Evolutionary conservation across 2,113 vertebrate genomes (phyloP).

Genomic region (Anolis carolinensis): DNA sequence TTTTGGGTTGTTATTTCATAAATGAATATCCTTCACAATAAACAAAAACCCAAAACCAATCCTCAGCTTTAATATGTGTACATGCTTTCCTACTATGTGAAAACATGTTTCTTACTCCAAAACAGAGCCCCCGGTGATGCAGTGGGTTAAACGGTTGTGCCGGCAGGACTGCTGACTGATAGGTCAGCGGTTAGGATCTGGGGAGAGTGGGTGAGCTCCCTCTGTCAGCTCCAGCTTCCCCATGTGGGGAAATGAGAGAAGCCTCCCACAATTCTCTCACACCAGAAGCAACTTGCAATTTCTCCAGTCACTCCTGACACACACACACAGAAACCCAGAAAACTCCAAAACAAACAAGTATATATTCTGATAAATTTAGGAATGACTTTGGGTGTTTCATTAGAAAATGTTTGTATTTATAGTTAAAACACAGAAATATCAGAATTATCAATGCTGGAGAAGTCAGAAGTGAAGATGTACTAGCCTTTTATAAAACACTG

Average conservation of each 20-base stretch:
- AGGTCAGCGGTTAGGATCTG: no score
- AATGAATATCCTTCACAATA: background rate
- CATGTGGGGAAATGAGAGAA: no score
- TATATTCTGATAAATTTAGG: background rate
- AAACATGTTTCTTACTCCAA: background rate
- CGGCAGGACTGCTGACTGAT: no score
- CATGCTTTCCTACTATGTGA: background rate
- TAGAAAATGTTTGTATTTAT: background rate
- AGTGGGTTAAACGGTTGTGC: no score
- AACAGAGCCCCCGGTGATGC: no score
- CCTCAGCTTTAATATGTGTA: background rate
- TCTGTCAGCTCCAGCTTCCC: no score
- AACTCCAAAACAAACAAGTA: background rate
- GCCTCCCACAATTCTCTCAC: no score
- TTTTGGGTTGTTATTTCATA: slow-evolving; percentile 1
- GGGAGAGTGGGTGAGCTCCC: no score
- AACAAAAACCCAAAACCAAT: background rate
- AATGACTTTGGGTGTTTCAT: background rate
- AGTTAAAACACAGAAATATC: background rate
- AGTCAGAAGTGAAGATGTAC: background rate
- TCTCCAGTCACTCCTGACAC: no score
- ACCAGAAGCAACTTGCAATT: no score
- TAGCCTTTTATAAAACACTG: background rate
- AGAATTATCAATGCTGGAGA: background rate
- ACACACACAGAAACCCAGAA: no score